Conservation (phyloP, 1,140 invertebrate species). For the Delia radicum region DNA sequence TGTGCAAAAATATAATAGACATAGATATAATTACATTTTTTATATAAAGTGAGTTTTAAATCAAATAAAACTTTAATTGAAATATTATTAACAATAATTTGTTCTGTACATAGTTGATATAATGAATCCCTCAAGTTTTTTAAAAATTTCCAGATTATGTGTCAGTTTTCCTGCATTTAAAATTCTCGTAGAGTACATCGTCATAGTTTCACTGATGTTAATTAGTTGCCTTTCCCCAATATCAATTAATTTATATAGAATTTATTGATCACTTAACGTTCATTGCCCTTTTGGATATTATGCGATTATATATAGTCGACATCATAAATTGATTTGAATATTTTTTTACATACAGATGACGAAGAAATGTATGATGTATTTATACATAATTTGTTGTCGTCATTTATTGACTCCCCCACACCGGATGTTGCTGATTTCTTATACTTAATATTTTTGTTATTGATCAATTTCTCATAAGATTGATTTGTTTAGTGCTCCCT, state of each 20-base stretch:
- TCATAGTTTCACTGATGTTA: background rate
- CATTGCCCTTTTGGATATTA: slow-evolving; percentile 2
- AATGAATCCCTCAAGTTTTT: too few species aligned
- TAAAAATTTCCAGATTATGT: too few species aligned
- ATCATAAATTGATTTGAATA: slow-evolving; percentile 3
- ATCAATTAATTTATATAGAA: background rate
- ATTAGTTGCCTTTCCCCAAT: background rate
- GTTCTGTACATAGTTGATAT: too few species aligned
- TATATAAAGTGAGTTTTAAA: too few species aligned
- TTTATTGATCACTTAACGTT: background rate
- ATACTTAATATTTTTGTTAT: background rate
- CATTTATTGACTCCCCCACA: background rate
- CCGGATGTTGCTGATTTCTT: slow-evolving; percentile 22
- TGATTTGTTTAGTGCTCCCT: background rate
- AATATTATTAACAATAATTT: too few species aligned
- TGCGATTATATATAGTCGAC: background rate
- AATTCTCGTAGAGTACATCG: too few species aligned
- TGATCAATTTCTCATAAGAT: slow-evolving; percentile 16
- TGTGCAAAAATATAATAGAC: too few species aligned
- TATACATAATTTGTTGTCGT: background rate
- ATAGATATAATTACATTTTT: too few species aligned
- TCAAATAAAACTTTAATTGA: too few species aligned
- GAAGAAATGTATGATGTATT: background rate
- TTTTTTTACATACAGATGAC: too few species aligned
- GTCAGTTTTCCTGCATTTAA: too few species aligned